Evolutionary conservation across 2,113 vertebrate genomes (phyloP).

Genomic region (Mystacornis crossleyi): DNA sequence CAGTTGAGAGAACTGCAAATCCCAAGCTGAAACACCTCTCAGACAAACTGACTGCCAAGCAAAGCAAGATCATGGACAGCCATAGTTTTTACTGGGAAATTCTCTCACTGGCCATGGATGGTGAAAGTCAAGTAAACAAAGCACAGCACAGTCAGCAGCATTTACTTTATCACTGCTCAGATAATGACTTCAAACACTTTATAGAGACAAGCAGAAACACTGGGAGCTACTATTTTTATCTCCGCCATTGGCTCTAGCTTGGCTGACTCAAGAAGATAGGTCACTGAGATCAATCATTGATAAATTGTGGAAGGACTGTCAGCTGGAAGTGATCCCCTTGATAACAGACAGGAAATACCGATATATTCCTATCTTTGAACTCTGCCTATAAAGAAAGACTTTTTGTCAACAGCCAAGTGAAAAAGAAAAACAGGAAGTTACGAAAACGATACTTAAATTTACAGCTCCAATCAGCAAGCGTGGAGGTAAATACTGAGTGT

Average conservation of each 20-base stretch:
- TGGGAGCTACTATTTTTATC: neutral
- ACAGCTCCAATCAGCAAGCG: neutral
- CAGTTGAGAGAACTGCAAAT: neutral
- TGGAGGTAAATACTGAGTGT: neutral
- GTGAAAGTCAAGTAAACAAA: neutral
- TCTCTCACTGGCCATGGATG: neutral
- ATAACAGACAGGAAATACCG: neutral
- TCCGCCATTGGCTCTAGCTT: neutral
- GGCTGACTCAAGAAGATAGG: neutral
- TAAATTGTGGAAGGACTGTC: neutral
- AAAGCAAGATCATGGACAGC: neutral
- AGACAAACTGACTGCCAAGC: neutral
- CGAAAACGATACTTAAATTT: neutral
- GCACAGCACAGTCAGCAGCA: neutral
- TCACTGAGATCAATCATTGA: neutral
- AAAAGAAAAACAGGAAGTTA: neutral
- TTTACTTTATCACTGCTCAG: neutral
- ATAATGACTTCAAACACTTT: neutral
- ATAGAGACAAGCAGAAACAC: neutral
- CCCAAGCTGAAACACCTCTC: neutral
- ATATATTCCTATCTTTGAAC: neutral
- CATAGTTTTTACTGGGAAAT: neutral
- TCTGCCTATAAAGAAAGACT: neutral
- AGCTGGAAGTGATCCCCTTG: neutral
- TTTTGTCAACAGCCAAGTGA: neutral